Evolutionary conservation across 1,140 invertebrate species (phyloP).

Genomic region (Tetranychus urticae): DNA sequence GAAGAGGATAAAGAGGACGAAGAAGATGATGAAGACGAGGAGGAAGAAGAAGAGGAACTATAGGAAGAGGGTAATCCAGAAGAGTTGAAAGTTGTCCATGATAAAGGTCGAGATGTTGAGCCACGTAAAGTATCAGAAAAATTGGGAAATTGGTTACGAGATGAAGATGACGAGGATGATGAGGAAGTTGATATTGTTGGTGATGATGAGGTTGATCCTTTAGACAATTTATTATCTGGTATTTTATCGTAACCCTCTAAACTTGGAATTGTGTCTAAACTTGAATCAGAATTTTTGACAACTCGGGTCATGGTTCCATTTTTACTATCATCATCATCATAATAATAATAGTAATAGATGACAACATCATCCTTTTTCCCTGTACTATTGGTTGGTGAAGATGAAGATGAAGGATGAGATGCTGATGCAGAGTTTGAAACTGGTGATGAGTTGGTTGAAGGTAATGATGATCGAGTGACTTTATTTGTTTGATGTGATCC

Average conservation of each 20-base stretch:
- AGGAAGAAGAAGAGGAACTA: background rate
- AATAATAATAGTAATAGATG: slow-evolving; percentile 11
- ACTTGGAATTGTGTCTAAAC: slow-evolving; percentile 5
- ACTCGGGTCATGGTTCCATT: background rate
- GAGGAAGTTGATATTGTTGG: background rate
- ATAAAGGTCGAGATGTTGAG: too few relatives aligned
- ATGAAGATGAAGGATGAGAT: background rate
- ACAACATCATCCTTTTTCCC: slow-evolving; percentile 10
- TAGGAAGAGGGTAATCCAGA: too few relatives aligned
- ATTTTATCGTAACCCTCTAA: slow-evolving; percentile 4
- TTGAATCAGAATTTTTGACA: background rate
- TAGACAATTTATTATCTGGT: background rate
- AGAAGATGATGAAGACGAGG: background rate
- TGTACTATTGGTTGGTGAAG: background rate
- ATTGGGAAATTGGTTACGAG: background rate
- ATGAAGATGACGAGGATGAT: background rate
- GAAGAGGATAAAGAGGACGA: background rate
- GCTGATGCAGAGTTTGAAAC: background rate
- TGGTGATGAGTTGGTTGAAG: background rate
- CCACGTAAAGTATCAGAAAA: too few relatives aligned
- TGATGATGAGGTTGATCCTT: background rate
- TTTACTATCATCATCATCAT: slow-evolving; percentile 9
- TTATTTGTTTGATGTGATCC: too few relatives aligned
- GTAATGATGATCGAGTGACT: background rate
- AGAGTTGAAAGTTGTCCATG: too few relatives aligned